These are phyloP conservation scores for Cricetomys ansorgei DNA, from an alignment of 2,113 vertebrate species.

Conservation along the genomic window DNA sequence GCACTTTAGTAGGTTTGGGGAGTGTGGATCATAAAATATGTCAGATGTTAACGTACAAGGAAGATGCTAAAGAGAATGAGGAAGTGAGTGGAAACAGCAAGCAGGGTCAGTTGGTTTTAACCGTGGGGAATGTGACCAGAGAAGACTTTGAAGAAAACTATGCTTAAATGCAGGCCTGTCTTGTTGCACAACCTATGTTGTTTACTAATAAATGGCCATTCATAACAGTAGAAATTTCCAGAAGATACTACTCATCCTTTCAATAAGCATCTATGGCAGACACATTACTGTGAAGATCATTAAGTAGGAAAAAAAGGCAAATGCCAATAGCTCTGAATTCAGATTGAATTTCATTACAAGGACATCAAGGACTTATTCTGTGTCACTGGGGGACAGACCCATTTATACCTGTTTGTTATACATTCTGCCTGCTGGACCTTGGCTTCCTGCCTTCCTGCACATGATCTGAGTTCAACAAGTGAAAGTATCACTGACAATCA, in stretches of 20 bases:
- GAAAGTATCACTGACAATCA: slow-evolving; percentile 51
- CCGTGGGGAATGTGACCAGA: not conserved
- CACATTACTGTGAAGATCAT: not conserved
- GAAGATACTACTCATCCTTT: not conserved
- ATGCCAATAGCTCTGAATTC: not conserved
- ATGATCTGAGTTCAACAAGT: slow-evolving; percentile 62
- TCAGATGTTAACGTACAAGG: not conserved
- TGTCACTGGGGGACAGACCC: not conserved
- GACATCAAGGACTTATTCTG: not conserved
- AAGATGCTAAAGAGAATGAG: not conserved
- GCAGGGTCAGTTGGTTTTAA: not conserved
- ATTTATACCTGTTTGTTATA: not conserved
- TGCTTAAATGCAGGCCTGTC: not conserved
- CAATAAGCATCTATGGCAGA: not conserved
- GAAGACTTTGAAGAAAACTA: not conserved
- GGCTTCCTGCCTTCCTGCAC: slow-evolving; percentile 39
- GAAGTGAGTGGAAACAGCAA: not conserved
- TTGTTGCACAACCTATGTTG: not conserved
- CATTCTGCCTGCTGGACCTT: slow-evolving; percentile 52
- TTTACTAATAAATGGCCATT: not conserved
- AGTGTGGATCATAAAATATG: not conserved
- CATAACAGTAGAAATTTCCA: not conserved
- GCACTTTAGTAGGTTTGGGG: not conserved
- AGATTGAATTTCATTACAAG: not conserved
- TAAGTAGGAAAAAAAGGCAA: not conserved